phyloP scores from a whole-genome alignment of 92 coral and sea anemone species.

The Micromussa lordhowensis region DNA sequence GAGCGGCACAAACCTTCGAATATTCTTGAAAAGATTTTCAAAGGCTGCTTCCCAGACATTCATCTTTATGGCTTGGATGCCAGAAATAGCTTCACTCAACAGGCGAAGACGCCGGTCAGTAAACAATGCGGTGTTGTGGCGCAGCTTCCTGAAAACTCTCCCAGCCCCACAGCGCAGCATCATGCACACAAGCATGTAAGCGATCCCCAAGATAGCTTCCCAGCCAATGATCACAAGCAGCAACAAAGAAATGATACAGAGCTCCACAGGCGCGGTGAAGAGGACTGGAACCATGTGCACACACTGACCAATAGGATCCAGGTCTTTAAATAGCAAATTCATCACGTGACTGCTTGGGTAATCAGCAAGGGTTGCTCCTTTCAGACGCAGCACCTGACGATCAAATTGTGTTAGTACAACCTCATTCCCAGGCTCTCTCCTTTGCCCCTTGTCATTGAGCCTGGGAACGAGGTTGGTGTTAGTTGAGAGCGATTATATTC shows the following conservation, averaged over 20 bases:
- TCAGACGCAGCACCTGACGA: constrained; percentile 22
- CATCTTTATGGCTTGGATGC: constrained; percentile 36
- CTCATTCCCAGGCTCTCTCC: too few species aligned
- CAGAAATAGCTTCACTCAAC: constrained; percentile 21
- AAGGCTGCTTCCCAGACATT: constrained; percentile 29
- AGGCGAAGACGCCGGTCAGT: constrained; percentile 32
- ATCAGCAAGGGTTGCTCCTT: constrained; percentile 16
- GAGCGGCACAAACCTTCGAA: constrained; percentile 31
- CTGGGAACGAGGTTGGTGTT: too few species aligned
- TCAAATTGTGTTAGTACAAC: background rate
- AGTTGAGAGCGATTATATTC: too few species aligned
- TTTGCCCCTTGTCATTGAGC: too few species aligned
- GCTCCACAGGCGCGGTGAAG: constrained; percentile 41
- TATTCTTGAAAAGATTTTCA: constrained; percentile 14
- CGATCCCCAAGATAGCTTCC: constrained; percentile 21
- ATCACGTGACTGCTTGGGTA: constrained; percentile 25
- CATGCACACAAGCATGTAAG: constrained; percentile 32
- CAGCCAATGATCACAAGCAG: constrained; percentile 23
- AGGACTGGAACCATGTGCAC: constrained; percentile 16
- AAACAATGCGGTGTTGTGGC: constrained; percentile 21
- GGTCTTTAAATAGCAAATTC: constrained; percentile 25
- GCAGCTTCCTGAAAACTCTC: constrained; percentile 31
- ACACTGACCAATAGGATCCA: constrained; percentile 33
- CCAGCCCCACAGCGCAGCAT: constrained; percentile 27
- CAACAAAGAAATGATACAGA: constrained; percentile 7